Conservation (phyloP, 2,113 vertebrate genomes). For the Sphyrna mokarran region DNA sequence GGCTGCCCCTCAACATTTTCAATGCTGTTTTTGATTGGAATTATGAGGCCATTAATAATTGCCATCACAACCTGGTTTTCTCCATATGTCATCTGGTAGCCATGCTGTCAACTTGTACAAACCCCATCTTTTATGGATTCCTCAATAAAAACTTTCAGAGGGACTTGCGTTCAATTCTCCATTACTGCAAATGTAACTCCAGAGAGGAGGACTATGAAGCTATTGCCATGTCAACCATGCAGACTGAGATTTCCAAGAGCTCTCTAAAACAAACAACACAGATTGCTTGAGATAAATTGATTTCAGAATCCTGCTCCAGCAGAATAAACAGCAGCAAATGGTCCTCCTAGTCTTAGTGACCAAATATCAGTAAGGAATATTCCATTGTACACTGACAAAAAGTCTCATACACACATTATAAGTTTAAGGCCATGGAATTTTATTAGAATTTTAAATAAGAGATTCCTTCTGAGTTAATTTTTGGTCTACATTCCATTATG, state of each 20-base stretch:
- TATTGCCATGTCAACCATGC: slow-evolving; percentile 80
- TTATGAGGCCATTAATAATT: slow-evolving; percentile 65
- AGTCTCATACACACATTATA: neutral
- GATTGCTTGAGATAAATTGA: slow-evolving; percentile 27
- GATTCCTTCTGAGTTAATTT: neutral
- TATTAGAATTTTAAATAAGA: neutral
- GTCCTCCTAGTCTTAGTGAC: neutral
- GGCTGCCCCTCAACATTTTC: slow-evolving; percentile 80
- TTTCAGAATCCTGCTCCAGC: neutral
- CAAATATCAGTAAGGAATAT: neutral
- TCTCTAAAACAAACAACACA: slow-evolving; percentile 65
- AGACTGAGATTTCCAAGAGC: slow-evolving; percentile 77
- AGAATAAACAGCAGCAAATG: slow-evolving; percentile 5
- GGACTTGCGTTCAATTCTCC: slow-evolving; percentile 71
- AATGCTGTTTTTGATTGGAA: slow-evolving; percentile 79
- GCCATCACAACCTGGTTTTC: slow-evolving; percentile 75
- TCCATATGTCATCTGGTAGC: slow-evolving; percentile 76
- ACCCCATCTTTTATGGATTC: slow-evolving; percentile 80
- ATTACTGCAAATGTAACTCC: slow-evolving; percentile 66
- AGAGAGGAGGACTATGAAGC: slow-evolving; percentile 78
- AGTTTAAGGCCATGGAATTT: neutral
- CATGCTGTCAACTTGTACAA: slow-evolving; percentile 80
- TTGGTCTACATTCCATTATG: neutral
- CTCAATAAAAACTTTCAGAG: slow-evolving; percentile 84
- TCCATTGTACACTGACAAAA: neutral